Base-by-base conservation (phyloP, 2,113 vertebrate genomes). In the Poeciliopsis prolifica region DNA sequence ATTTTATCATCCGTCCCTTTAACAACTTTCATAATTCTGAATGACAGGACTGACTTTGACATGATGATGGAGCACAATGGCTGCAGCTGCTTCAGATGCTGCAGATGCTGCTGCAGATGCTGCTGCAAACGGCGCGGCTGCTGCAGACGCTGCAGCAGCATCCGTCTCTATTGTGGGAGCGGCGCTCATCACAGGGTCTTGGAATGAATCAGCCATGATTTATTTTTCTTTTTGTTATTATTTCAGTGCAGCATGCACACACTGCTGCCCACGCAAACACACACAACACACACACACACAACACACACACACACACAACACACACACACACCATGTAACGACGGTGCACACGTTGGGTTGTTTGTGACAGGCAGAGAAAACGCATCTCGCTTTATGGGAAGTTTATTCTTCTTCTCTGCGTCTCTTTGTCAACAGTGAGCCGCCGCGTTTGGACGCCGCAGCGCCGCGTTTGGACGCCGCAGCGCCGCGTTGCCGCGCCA, bases 121-220 rank as follows among this genome's bases (percentile, higher is more conserved):
- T 33, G 33, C 31, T 33, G 31, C 31, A 1, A 6, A 8, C 1
- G 31, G 5, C 6, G 31, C 31, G 1, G 33, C 7, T 33, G 33
- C 33, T 33, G 7, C 33, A 35, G 61, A 61, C 9, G 9, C 72
- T 80, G 84, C 71, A 68, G 35, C 15, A 19, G 44, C 15, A 17
- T 69, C 68, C 71, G 69, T 62, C 61, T 78, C 22, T 61, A 85
- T 81, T 72, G 81, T 66, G 68, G 87, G 80, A 70, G 66, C 79
- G 77, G 63, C 77, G 77, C 86, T 90, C 81, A 81, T 87, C 85
- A 42, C 74, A 65, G 80, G 88, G 88, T 90, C 91, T 93, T 91
- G 90, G 90, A 91, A 87, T 79, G 31, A 88, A 80, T 78, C 78
- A 81, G 81, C 85, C 70, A 30, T 72, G 76, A 75, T 79, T 86